These are phyloP conservation scores for Pygoscelis antarcticus DNA, from an alignment of 2,113 vertebrate species.

Conservation along the genomic window DNA sequence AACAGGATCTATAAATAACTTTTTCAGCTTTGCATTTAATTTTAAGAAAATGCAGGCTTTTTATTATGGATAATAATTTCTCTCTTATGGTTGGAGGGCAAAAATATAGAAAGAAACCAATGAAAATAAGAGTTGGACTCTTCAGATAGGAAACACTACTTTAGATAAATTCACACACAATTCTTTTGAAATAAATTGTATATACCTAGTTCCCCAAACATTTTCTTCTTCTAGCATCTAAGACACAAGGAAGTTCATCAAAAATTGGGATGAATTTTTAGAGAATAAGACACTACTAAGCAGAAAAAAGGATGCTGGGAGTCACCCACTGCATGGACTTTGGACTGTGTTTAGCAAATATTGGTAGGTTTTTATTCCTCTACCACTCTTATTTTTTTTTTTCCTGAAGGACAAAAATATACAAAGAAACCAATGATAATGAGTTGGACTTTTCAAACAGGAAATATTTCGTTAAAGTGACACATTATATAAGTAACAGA, in stretches of 20 bases:
- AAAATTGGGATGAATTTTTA: neutral
- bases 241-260: neutral
- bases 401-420: neutral
- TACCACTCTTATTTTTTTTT: rapidly evolving
- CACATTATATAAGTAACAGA: neutral
- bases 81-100: neutral
- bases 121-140: neutral
- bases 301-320: neutral
- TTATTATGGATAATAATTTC: neutral
- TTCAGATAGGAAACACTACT: neutral
- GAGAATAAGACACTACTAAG: neutral
- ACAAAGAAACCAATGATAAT: neutral
- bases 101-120: neutral
- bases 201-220: neutral
- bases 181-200: neutral
- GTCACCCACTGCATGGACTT: neutral
- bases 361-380: neutral
- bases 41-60: neutral
- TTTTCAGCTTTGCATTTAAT: neutral
- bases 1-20: neutral
- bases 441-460: neutral
- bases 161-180: neutral
- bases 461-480: neutral
- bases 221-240: neutral
- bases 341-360: neutral